These are phyloP conservation scores for Drosophila equinoxialis DNA, from an alignment of 1,140 invertebrate genomes.

Conservation along the genomic window DNA sequence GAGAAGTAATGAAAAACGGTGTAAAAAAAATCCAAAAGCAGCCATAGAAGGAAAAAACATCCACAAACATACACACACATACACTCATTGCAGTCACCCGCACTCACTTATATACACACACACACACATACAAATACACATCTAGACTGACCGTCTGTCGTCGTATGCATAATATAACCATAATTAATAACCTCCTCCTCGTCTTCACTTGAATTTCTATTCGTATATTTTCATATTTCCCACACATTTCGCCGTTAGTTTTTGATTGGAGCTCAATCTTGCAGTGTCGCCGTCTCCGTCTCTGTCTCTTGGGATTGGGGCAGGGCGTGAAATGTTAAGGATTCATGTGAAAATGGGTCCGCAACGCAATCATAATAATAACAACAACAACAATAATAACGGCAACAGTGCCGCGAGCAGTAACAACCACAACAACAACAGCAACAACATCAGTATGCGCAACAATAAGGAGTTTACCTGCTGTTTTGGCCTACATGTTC, in stretches of 20 bases:
- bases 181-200: conserved; percentile 30
- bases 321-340: conserved; percentile 84
- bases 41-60: conserved; percentile 9
- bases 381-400: conserved; percentile 49
- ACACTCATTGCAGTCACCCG: conserved; percentile 25
- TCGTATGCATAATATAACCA: conserved; percentile 22
- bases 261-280: conserved; percentile 11
- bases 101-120: conserved; percentile 3
- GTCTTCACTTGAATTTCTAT: conserved; percentile 15
- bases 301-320: conserved; percentile 18
- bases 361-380: conserved; percentile 79
- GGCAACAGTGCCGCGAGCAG: conserved; percentile 36
- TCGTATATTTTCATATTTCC: conserved; percentile 24
- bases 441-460: conserved; percentile 27
- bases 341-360: conserved; percentile 87
- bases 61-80: conserved; percentile 8
- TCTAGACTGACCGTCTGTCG: not conserved
- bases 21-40: not conserved
- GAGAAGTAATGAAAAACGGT: not conserved
- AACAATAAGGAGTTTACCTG: conserved; percentile 89
- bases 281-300: conserved; percentile 18
- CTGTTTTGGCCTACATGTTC: conserved; percentile 92
- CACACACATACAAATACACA: conserved; percentile 12
- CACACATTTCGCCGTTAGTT: conserved; percentile 10
- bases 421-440: conserved; percentile 26